Base-by-base conservation (phyloP, 2,888 invertebrate species). In the Podotricha telesiphe region DNA sequence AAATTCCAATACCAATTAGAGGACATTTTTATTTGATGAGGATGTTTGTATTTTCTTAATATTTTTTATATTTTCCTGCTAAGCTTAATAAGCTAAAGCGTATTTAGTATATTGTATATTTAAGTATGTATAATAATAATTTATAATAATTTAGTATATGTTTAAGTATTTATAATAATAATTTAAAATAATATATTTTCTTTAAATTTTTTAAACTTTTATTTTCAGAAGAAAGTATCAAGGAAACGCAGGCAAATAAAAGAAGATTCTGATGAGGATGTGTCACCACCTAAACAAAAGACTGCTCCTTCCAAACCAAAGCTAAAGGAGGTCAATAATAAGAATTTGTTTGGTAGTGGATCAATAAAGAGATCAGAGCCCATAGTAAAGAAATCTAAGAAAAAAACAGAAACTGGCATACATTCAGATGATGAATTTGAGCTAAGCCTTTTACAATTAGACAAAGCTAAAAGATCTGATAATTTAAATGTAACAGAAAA, bases 401-500 rank as follows among this genome's bases (percentile, higher is more conserved):
- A 85, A 78, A 84, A 84, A 40, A 92, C 91, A 37, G 92, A 93
- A 79, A 82, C 84, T n/a, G 90, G 94, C 37, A 93, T 95, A 76
- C 95, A 95, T 81, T 93, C 94, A 78, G 94, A 96, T 87, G 94
- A 95, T 40, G 95, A 95, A 68, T 97, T 97, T 86, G 95, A 95
- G 78, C 93, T 94, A 76, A 95, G 95, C 19, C 86, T 96, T 17
- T 80, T 94, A 72, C 94, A 95, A 80, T 83, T 96, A 69, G 96
- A 96, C 86, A 94, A 93, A 75, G 80, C 86, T 65, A 82, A 90
- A 71, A 83, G 88, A 40, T 42, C 75, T 58, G 74, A 67, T 37
- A 61, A 53, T 45, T 17, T 40, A 42, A 47, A 53, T 15, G n/a
- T 20, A 17, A 58, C n/a, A 28, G 62, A 72, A 56, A 5, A 34